Base-by-base conservation (phyloP, 2,797 vertebrate species). In the Pipistrellus pipistrellus region DNA sequence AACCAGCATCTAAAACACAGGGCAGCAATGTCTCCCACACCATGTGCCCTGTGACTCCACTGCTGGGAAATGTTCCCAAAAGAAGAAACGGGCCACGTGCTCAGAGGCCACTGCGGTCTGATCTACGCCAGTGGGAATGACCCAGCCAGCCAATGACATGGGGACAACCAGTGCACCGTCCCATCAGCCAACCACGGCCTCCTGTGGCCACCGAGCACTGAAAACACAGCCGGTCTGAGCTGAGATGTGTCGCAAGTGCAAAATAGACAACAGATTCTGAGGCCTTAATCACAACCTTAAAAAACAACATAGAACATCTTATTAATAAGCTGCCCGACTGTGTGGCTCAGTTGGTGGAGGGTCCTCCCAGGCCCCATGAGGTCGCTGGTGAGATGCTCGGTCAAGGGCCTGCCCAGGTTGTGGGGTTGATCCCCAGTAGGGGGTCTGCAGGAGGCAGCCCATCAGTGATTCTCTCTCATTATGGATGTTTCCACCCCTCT, bases 1-100 rank as follows among this genome's bases (percentile, higher is more conserved):
- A 83, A 99, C 99, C 96, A 99, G 98, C 85, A 99, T 98, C 99
- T 99, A 90, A 85, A 97, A 89, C 96, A 97, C n/a, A 97, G 72
- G 97, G 1, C 73, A 5, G 11, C 2, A 6, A 9, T 0, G 0
- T 59, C 64, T 87, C 72, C 53, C 4, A 55, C 1, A 12, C 23
- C 1, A 18, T 0, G 55, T 0, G 13, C 17, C 55, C 88, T 0
- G 0, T 0, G n/a, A 21, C 0, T 7, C 21, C 55, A 11, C 15
- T 0, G 9, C 71, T 3, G 14, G n/a, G 41, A 2, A 12, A 15
- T 0, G 0, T n/a, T 82, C 51, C 66, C 44, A 2, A 6, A n/a
- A n/a, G 94, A 27, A 59, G 59, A 30, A 27, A 5, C 11, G 6
- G 1, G 7, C 8, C 46, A 15, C 0, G 0, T 0, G 21, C n/a